These are phyloP conservation scores for Lycopodina hypogea DNA, from an alignment of 37 sponge, comb jelly and placozoan species.

Conservation along the genomic window DNA sequence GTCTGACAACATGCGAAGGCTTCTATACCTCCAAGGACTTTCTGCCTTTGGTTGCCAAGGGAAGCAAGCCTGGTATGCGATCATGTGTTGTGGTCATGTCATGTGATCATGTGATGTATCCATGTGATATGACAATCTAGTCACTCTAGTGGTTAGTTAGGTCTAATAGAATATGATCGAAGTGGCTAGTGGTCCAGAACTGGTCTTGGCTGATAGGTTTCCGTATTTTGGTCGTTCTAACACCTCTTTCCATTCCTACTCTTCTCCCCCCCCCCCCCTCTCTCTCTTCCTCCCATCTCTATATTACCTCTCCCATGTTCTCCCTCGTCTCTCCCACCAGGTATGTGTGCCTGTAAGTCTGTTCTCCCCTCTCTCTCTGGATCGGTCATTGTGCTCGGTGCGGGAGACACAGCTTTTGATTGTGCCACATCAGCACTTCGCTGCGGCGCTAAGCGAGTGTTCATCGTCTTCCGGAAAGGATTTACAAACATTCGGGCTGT, in stretches of 20 bases:
- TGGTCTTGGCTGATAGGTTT: no score
- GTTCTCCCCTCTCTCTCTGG: conserved; percentile 73
- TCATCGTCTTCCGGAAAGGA: conserved; percentile 89
- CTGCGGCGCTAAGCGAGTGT: conserved; percentile 87
- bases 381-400: conserved; percentile 82
- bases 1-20: conserved; percentile 56
- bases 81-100: background rate
- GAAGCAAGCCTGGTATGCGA: conserved; percentile 86
- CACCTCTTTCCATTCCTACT: no score
- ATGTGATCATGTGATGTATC: background rate
- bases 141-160: background rate
- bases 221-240: no score
- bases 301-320: no score
- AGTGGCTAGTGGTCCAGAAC: no score
- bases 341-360: conserved; percentile 82
- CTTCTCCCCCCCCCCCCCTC: no score
- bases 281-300: no score
- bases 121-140: background rate
- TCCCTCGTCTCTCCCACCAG: no score
- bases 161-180: no score
- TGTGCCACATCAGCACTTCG: conserved; percentile 97
- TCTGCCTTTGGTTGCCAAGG: conserved; percentile 70
- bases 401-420: conserved; percentile 95
- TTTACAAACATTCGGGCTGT: conserved; percentile 96
- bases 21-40: conserved; percentile 94